Base-by-base conservation (phyloP, 2,113 vertebrate genomes). In the Halcyon malimbica region DNA sequence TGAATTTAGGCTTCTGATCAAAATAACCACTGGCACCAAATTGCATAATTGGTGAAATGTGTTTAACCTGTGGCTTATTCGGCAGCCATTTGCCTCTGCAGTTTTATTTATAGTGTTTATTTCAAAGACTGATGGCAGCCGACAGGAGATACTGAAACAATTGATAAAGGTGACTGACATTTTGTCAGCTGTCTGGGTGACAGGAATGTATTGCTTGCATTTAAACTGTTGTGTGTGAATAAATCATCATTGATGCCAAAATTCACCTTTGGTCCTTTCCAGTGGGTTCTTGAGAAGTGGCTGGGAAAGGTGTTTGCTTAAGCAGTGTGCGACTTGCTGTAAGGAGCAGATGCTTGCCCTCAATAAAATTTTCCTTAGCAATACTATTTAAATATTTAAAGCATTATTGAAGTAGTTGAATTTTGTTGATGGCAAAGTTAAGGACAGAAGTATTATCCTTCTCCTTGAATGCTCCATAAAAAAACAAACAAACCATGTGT, bases 91-190 rank as follows among this genome's bases (percentile, higher is more conserved):
- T 96, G 89, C 94, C 94, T 93, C 87, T 86, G 59, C 13, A 6
- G 15, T 95, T 97, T 97, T 97, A 96, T 97, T 98, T 98, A 97
- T 94, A 89, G 75, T 82, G 78, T 75, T 97, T 96, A 63, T 96
- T 90, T 73, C 82, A 90, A 95, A 97, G 96, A 97, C 74, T 94
- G 94, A 97, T 97, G 93, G 89, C 91, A 96, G 89, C 86, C 64
- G 94, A 78, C 87, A 97, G 62, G 53, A 94, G 59, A 65, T 81
- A 87, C 86, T 62, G 64, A 97, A 98, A 97, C 91, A 91, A 97
- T 94, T 97, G 97, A 97, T 97, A 96, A 96, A 91, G 73, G 82
- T 19, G 13, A 44, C 81, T 96, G 95, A 89, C 89, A 70, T 97
- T 96, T 96, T 97, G 97, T 97, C 95, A 98, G 95, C 90, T 97